phyloP scores from a whole-genome alignment of 2,888 invertebrate species.

The Epinotia demarniana region DNA sequence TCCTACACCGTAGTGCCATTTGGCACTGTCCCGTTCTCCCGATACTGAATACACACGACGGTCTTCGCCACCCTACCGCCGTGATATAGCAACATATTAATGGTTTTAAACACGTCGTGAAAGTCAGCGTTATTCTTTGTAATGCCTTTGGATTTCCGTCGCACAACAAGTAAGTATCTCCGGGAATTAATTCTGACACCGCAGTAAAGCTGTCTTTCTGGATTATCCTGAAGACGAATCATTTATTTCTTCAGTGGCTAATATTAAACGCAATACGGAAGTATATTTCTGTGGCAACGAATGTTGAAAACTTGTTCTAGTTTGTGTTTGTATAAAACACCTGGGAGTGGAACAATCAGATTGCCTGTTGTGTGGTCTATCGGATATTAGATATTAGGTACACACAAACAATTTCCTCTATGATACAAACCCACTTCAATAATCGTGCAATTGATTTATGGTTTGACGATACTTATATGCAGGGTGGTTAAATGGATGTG shows the following conservation, averaged over 20 bases:
- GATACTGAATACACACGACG: not conserved
- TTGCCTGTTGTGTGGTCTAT: not conserved
- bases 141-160: constrained; percentile 51
- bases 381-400: not conserved
- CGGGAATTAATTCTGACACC: constrained; percentile 31
- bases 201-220: constrained; percentile 41
- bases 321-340: constrained; percentile 1
- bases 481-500: no score
- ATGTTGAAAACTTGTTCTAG: constrained; percentile 22
- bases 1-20: no score
- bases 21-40: not conserved
- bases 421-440: no score
- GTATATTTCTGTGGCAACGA: constrained; percentile 29
- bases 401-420: no score
- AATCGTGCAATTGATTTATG: no score
- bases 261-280: constrained; percentile 13
- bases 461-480: no score
- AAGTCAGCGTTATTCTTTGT: constrained; percentile 56
- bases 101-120: constrained; percentile 56
- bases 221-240: constrained; percentile 38
- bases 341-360: constrained; percentile 1
- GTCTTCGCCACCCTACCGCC: constrained; percentile 45
- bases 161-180: constrained; percentile 38
- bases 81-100: constrained; percentile 57
- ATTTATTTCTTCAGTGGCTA: constrained; percentile 31